Evolutionary conservation across 2,113 vertebrate species (phyloP), one percentile per base, ranked within the genome.

Genomic region (Osmerus mordax): DNA sequence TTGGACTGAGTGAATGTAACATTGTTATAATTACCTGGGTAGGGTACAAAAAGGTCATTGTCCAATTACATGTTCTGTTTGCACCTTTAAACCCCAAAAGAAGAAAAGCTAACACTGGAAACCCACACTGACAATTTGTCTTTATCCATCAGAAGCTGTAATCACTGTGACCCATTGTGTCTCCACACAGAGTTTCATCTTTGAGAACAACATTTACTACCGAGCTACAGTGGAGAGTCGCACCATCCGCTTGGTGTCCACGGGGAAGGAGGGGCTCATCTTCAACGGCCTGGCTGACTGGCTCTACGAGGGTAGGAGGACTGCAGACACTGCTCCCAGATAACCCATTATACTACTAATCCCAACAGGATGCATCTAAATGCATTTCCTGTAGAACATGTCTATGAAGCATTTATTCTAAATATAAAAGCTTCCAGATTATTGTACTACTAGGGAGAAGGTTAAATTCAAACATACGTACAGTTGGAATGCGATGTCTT

Each of bases 141-240:
- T 28, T 28, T 3, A 28, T 47, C 8, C 41, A 47, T 47, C 41
- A 47, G 41, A 47, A 47, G 41, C 41, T 47, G 11, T 25, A 58
- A 18, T 29, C 67, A 74, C 70, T 81, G 78, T 71, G 11, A 59
- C 52, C 11, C 60, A 36, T 64, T 18, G 73, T 84, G 4, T 78
- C 51, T 58, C 67, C 21, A 23, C 23, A 69, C 86, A 99, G 97
- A 93, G 99, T 81, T 99, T 97, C 89, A 96, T 99, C 85, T 99
- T 98, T 84, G 96, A 99, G 87, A 99, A 98, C 90, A 99, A 99
- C 88, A 97, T 99, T 88, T 99, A 97, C 91, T 99, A 99, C 90
- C 94, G 94, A 67, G 83, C 94, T 0, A 94, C 94, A 1, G 91
- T 97, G 15, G 93, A 93, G 53, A 96, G 93, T 79, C 91, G 94